Base-by-base conservation (phyloP, 2,113 vertebrate species). In the Dasyornis broadbenti region DNA sequence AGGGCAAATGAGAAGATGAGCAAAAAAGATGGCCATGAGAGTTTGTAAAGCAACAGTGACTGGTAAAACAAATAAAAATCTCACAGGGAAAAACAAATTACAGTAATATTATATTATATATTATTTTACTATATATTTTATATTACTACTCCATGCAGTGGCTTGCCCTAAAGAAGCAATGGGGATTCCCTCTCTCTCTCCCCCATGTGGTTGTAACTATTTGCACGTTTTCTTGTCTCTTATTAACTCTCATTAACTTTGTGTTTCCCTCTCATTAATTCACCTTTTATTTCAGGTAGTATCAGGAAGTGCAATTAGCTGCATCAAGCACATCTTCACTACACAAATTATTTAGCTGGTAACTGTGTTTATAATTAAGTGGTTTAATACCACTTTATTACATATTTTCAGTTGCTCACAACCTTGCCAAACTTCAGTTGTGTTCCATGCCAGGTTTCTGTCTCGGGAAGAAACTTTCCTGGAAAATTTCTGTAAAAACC, bases 261-360 rank as follows among this genome's bases (percentile, higher is more conserved):
- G 56, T 64, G 39, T 91, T 95, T 94, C 56, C 77, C 69, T 72
- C 80, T 86, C 89, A 91, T 89, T 94, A 95, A 84, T 78, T 94
- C 89, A 95, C 91, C 77, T 95, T 96, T 94, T 81, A 81, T 84
- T 96, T 94, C 89, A 84, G 92, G 86, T 79, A 76, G 44, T 91
- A 94, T 82, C 89, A 94, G 94, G 94, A 94, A 95, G 69, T 78
- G 91, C 40, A 96, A 94, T 94, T 96, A 96, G 77, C 65, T 68
- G 73, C 95, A 97, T 89, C 72, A 94, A 95, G 83, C 65, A 86
- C 63, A 24, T 75, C 92, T 94, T 60, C 33, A 33, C 60, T 81
- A 40, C 75, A 54, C 60, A 89, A 91, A 95, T 94, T 86, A 90
- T 95, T 92, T 90, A 78, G 70, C 86, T 78, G 73, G 72, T 84